Percentiles rank a stretch among this genome's conserved stretches.
These are phyloP conservation scores for Pimpla rufipes DNA, from an alignment of 2,888 invertebrate genomes.

Conservation along the genomic window DNA sequence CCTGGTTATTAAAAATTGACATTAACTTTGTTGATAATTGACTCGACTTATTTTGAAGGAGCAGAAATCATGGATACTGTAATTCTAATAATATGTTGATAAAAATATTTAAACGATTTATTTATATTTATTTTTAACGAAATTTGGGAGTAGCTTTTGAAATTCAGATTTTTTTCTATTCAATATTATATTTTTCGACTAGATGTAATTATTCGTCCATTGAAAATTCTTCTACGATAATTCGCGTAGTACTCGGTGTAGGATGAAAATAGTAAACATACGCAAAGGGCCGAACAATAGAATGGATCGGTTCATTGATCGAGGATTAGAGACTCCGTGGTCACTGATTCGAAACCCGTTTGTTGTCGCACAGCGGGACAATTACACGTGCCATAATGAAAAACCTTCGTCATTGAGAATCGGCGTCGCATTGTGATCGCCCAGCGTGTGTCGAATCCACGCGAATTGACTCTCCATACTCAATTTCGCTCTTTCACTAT, in stretches of 20 bases:
- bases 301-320: slow-evolving; percentile 51
- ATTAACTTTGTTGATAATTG: too few relatives aligned
- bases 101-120: background rate
- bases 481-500: slow-evolving; percentile 26
- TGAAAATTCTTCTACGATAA: background rate
- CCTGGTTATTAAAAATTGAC: too few relatives aligned
- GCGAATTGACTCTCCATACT: background rate
- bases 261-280: slow-evolving; percentile 23
- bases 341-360: slow-evolving; percentile 47
- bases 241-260: background rate
- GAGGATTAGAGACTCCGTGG: slow-evolving; percentile 41
- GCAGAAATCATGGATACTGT: too few relatives aligned
- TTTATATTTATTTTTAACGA: too few relatives aligned
- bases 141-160: too few relatives aligned
- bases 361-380: background rate
- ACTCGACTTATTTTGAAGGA: too few relatives aligned
- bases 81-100: background rate
- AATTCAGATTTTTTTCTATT: too few relatives aligned
- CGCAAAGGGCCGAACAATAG: background rate
- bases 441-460: background rate
- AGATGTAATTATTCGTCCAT: background rate
- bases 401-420: slow-evolving; percentile 20
- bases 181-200: background rate
- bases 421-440: slow-evolving; percentile 6
- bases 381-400: background rate